Evolutionary conservation across 2,888 invertebrate species (phyloP).

Genomic region (Drosophila nigritarsus): DNA sequence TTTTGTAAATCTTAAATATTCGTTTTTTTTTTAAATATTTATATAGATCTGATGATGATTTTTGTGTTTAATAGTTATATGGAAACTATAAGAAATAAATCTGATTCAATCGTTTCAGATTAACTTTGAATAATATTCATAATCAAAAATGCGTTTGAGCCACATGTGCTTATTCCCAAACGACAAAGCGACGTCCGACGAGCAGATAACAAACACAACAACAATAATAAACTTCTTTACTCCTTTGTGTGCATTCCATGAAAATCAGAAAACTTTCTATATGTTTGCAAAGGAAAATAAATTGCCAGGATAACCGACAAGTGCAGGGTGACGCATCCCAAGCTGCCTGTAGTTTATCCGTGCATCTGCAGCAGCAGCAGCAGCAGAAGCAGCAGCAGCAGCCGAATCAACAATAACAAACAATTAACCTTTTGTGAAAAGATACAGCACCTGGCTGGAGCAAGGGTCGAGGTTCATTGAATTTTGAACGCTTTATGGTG

Average conservation of each 20-base stretch:
- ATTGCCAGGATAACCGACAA: slow-evolving; percentile 74
- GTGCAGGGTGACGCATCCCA: slow-evolving; percentile 45
- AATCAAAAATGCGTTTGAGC: neutral
- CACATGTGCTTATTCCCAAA: slow-evolving; percentile 56
- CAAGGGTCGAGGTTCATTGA: slow-evolving; percentile 27
- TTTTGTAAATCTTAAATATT: neutral
- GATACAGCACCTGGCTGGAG: slow-evolving; percentile 37
- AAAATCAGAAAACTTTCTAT: slow-evolving; percentile 24
- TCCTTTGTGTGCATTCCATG: slow-evolving; percentile 5
- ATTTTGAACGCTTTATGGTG: slow-evolving; percentile 33
- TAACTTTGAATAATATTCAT: neutral
- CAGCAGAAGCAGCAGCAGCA: slow-evolving; percentile 26
- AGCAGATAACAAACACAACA: neutral
- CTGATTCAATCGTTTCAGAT: neutral
- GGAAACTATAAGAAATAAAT: neutral
- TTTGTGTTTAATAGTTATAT: neutral
- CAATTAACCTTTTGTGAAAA: slow-evolving; percentile 70
- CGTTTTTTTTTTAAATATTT: rapidly evolving
- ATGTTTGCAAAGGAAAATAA: slow-evolving; percentile 45
- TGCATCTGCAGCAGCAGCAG: slow-evolving; percentile 39
- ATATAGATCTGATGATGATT: neutral
- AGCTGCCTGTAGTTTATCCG: slow-evolving; percentile 49
- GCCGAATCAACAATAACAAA: slow-evolving; percentile 42
- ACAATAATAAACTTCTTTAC: neutral
- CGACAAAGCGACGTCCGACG: neutral